Evolutionary conservation across 2,113 vertebrate species (phyloP).

Genomic region (Camelus dromedarius): DNA sequence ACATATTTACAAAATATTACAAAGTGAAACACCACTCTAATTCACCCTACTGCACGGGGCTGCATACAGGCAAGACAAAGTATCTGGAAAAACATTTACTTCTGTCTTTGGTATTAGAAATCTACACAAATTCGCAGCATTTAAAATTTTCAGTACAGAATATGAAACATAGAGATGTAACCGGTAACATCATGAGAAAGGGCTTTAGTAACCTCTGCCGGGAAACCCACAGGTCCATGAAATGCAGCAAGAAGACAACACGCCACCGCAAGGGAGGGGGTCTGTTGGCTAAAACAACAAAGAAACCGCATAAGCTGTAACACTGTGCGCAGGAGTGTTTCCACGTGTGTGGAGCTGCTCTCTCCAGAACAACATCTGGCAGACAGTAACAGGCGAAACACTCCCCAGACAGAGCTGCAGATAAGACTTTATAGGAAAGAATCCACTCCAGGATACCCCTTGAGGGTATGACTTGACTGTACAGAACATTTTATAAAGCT

Average conservation of each 20-base stretch:
- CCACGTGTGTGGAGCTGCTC: neutral
- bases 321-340: neutral
- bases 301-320: neutral
- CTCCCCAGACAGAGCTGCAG: neutral
- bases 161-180: conserved; percentile 45
- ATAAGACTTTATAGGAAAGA: conserved; percentile 60
- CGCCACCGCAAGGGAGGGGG: neutral
- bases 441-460: neutral
- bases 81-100: conserved; percentile 55
- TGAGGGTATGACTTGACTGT: neutral
- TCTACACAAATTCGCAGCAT: conserved; percentile 68
- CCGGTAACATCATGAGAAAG: neutral
- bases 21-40: conserved; percentile 67
- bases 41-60: conserved; percentile 57
- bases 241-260: conserved; percentile 67
- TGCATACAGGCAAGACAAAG: conserved; percentile 72
- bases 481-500: conserved; percentile 72
- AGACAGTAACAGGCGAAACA: conserved; percentile 47
- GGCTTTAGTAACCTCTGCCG: conserved; percentile 6
- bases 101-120: conserved; percentile 83
- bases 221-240: conserved; percentile 31
- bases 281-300: neutral
- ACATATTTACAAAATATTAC: conserved; percentile 85
- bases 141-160: conserved; percentile 64
- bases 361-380: neutral